These are phyloP conservation scores for Phoeniculus purpureus DNA, from an alignment of 2,797 vertebrate species.

Conservation along the genomic window DNA sequence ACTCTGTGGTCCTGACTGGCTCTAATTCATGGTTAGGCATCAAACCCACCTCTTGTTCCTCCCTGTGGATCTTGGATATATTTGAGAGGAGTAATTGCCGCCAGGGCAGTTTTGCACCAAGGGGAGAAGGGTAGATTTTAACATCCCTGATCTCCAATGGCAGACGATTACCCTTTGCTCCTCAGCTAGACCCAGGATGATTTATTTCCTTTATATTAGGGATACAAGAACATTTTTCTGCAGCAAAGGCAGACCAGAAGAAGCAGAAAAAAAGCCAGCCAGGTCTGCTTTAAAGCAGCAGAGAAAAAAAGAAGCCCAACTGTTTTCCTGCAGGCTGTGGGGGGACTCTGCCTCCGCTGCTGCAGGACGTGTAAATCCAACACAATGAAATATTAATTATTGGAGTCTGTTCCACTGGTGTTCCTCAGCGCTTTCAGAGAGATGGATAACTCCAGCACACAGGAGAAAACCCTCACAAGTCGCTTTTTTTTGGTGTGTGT, in stretches of 20 bases:
- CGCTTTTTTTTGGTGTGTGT: not conserved
- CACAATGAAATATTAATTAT: constrained; percentile 66
- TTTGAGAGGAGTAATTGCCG: not conserved
- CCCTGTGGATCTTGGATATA: fast-evolving
- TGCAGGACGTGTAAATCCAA: constrained; percentile 32
- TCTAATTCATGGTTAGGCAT: not conserved
- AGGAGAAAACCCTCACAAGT: not conserved
- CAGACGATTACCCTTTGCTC: not conserved
- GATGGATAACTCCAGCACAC: not conserved
- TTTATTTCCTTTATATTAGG: not conserved
- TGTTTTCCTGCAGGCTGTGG: constrained; percentile 33
- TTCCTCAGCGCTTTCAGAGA: constrained; percentile 8
- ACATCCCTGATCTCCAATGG: not conserved
- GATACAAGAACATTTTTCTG: not conserved
- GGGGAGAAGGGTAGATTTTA: not conserved
- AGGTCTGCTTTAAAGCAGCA: not conserved
- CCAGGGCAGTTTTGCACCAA: not conserved
- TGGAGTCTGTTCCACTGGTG: constrained; percentile 25
- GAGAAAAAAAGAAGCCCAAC: not conserved
- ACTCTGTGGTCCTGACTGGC: fast-evolving
- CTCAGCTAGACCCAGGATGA: not conserved
- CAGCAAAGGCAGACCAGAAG: not conserved
- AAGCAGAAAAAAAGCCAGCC: not conserved
- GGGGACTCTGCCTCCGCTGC: not conserved
- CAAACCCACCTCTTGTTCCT: not conserved